These are phyloP conservation scores for Coecobrya sp. DNA, from an alignment of 2,888 invertebrate genomes.

Conservation along the genomic window DNA sequence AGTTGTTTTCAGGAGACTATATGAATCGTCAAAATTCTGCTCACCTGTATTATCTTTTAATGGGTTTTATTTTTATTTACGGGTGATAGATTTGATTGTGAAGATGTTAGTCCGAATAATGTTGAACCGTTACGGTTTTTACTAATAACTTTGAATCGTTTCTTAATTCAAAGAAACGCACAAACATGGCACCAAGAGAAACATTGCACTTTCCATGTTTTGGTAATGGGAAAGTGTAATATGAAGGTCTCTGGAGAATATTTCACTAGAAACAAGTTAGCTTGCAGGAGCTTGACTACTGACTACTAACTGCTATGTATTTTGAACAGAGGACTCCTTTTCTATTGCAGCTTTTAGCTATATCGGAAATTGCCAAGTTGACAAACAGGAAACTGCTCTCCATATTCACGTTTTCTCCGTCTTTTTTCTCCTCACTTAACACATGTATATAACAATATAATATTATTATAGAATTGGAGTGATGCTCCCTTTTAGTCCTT, in stretches of 20 bases:
- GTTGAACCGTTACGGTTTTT: no score
- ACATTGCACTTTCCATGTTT: no score
- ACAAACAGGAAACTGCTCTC: conserved; percentile 60
- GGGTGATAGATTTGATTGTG: no score
- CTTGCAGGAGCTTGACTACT: not conserved
- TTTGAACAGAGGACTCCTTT: not conserved
- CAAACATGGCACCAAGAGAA: no score
- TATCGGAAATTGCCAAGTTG: conserved; percentile 66
- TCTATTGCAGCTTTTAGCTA: conserved; percentile 23
- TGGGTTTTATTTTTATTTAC: no score
- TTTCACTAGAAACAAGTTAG: not conserved
- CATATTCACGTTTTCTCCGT: conserved; percentile 17
- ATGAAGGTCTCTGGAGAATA: not conserved
- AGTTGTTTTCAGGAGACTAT: no score
- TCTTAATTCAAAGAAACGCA: no score
- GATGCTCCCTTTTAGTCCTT: conserved; percentile 44
- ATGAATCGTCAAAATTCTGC: no score
- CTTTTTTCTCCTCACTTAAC: not conserved
- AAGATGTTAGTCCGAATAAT: no score
- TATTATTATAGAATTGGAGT: not conserved
- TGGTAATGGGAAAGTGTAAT: not conserved
- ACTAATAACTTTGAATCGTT: no score
- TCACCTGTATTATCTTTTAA: no score
- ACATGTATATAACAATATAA: conserved; percentile 1
- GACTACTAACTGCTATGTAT: not conserved